Evolutionary conservation across 2,888 invertebrate genomes (phyloP), one percentile per base, ranked within the genome.

Genomic region (Drosophila testacea): DNA sequence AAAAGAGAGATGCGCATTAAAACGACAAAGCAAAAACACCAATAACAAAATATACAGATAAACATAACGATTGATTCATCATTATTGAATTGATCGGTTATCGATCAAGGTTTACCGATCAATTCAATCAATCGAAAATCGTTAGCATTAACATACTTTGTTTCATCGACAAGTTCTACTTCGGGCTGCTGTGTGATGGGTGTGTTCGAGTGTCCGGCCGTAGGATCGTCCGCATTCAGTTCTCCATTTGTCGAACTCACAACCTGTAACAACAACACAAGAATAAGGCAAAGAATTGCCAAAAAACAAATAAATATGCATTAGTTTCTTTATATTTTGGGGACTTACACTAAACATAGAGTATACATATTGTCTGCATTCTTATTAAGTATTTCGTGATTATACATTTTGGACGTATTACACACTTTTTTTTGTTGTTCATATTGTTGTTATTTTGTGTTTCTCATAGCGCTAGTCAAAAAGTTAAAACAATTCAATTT

Each of bases 221-320:
- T 98, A 32, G 98, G 98, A 94, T 98, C 98, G 93, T 98, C 98
- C 80, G 96, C 96, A 81, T 97, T 97, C 90, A 98, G 94, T 94
- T 98, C 98, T 88, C 98, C 98, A 93, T 98, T 98, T 81, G 98
- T 98, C 79, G 98, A 98, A 93, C 98, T 98, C 91, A 99, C 98
- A 94, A 99, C 98, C 97, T 98, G 94, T 28, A 91, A 91, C 54
- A 62, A 51, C 5, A 69, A 55, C 32, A 59, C 11, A 69, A 44
- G 70, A 50, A 63, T 59, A 57, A 4, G 55, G 48, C 48, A 72
- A 48, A 47, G 22, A 39, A 42, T 10, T 48, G 41, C 79, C 22
- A 22, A 22, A 1, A 22, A 22, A 67, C 74, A 70, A 39, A 47
- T 55, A 41, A 54, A 47, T 51, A 51, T 16, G 51, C 50, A 79